phyloP scores from a whole-genome alignment of 2,113 vertebrate genomes.

The Muscicapa adusta region DNA sequence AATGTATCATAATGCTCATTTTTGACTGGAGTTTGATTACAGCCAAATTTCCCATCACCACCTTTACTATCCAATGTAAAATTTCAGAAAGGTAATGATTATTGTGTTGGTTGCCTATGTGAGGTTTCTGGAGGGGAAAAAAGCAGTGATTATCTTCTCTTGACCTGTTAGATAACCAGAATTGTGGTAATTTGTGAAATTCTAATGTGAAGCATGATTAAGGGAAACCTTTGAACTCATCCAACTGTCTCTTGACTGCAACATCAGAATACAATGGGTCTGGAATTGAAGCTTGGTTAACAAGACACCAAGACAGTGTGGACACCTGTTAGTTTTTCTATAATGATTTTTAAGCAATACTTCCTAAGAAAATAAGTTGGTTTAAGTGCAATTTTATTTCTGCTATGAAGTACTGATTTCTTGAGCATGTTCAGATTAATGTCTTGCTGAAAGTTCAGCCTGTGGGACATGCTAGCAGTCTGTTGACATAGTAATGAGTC shows the following conservation, averaged over 20 bases:
- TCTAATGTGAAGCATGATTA: fast-evolving
- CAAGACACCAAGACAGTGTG: background rate
- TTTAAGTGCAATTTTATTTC: background rate
- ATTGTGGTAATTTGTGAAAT: background rate
- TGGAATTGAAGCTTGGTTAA: background rate
- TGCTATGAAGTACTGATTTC: background rate
- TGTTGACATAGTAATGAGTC: background rate
- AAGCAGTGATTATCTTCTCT: background rate
- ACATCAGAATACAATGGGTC: background rate
- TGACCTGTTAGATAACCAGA: background rate
- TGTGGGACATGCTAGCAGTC: background rate
- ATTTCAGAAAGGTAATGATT: background rate
- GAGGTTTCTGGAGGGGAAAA: background rate
- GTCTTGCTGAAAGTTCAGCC: background rate
- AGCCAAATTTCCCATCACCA: background rate
- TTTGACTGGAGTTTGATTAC: background rate
- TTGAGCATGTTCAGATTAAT: background rate
- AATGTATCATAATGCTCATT: background rate
- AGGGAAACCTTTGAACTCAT: background rate
- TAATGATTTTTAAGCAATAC: background rate
- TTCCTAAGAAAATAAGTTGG: background rate
- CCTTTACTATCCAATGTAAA: background rate
- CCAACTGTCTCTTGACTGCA: background rate
- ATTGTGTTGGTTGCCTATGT: background rate
- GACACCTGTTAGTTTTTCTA: background rate